Evolutionary conservation across 2,113 vertebrate species (phyloP).

Genomic region (Phainopepla nitens): DNA sequence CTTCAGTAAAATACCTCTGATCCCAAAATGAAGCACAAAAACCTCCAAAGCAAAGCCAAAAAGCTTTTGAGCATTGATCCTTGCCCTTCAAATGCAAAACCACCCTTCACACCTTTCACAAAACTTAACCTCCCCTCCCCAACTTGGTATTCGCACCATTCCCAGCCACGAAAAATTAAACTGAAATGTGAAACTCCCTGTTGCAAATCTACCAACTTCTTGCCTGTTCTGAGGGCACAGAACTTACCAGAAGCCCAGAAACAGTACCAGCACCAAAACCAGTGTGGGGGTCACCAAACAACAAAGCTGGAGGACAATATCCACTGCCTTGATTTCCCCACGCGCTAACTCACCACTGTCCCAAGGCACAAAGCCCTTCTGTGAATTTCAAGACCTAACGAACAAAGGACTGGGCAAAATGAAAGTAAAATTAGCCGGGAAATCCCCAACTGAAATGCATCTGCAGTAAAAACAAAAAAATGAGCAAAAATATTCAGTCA

Average conservation of each 20-base stretch:
- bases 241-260: not conserved
- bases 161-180: not conserved
- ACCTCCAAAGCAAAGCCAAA: not conserved
- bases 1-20: not conserved
- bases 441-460: not conserved
- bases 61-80: not conserved
- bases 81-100: not conserved
- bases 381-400: accelerated
- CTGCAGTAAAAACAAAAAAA: not conserved
- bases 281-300: not conserved
- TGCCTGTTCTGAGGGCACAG: not conserved
- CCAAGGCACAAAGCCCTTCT: accelerated
- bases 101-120: not conserved
- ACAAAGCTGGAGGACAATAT: not conserved
- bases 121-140: not conserved
- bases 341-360: accelerated
- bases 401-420: not conserved
- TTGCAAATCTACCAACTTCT: not conserved
- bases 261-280: not conserved
- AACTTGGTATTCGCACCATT: accelerated
- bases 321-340: not conserved
- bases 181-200: not conserved
- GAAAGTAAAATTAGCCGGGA: not conserved
- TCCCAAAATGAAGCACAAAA: not conserved
- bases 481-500: not conserved